Percentiles rank a stretch among this genome's conserved stretches.
These are phyloP conservation scores for Nomada hirtipes DNA, from an alignment of 2,888 invertebrate species.

Conservation along the genomic window DNA sequence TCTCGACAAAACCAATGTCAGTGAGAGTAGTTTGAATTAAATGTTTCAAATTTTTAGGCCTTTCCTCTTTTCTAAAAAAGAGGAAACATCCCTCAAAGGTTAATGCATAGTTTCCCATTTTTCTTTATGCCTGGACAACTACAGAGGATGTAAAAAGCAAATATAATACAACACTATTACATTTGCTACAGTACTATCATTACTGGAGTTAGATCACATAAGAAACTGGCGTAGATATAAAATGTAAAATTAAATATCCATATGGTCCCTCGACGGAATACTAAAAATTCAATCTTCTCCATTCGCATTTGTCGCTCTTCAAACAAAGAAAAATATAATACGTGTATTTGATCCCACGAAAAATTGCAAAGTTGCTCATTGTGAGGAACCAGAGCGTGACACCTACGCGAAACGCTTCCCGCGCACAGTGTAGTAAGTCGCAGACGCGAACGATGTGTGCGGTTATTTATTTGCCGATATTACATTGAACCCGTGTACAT, in stretches of 20 bases:
- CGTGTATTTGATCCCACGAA: background rate
- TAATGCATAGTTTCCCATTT: no score
- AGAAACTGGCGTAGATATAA: no score
- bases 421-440: slow-evolving; percentile 2
- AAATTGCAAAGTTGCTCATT: slow-evolving; percentile 10
- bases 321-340: background rate
- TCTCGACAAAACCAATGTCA: background rate
- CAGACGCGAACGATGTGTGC: slow-evolving; percentile 17
- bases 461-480: slow-evolving; percentile 31
- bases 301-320: background rate
- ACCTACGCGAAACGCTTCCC: slow-evolving; percentile 21
- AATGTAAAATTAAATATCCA: no score
- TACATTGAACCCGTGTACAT: slow-evolving; percentile 34
- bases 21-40: background rate
- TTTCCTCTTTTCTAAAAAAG: no score
- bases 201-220: no score
- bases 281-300: background rate
- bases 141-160: no score
- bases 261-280: background rate
- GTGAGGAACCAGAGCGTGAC: slow-evolving; percentile 43
- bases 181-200: no score
- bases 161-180: no score
- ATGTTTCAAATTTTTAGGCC: background rate
- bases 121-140: no score
- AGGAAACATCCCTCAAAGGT: no score